Base-by-base conservation (phyloP, 2,888 invertebrate genomes). In the Pterostichus niger region DNA sequence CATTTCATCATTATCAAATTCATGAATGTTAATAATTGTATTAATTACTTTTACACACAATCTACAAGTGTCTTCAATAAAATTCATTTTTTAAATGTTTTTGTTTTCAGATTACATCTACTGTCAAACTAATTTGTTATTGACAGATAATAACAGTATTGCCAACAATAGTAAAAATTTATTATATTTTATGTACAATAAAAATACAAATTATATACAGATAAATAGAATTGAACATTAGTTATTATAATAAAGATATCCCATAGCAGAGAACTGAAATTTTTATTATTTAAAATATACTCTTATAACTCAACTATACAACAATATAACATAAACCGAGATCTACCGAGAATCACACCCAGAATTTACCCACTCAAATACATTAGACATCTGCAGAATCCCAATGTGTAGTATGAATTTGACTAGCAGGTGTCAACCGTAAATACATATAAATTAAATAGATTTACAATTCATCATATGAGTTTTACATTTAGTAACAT, bases 41-140 rank as follows among this genome's bases (percentile, higher is more conserved):
- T 75, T 75, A 17, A 33, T 75, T n/a, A 13, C 15, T 75, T 49
- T 75, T 33, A 54, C 24, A 75, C 75, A 75, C 31, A 75, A 52
- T 52, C 54, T n/a, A n/a, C 75, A 75, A 75, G 52, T 73, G 17
- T 73, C 6, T 73, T 17, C 17, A 40, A 1, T 7, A 24, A 46
- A 11, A 73, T 73, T 73, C 73, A 73, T 73, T 11, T 59, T 59
- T 59, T 6, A 13, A 35, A 73, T 46, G 11, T 73, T 17, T 54
- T 73, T 73, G 44, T 73, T 46, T 11, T 13, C 35, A n/a, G 56
- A 15, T 56, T 31, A 64, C 64, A 64, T 40, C 40, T 40, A 6
- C 64, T 64, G 33, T 33, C 64, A 64, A 64, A 40, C 6, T 0
- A 40, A 64, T 13, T n/a, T 35, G 6, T 6, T 31, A 11, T 46